A percentile compares a stretch with the other conserved stretches of the same genome.
These are phyloP conservation scores for Salvelinus alpinus DNA, from an alignment of 2,113 vertebrate genomes.

Conservation along the genomic window DNA sequence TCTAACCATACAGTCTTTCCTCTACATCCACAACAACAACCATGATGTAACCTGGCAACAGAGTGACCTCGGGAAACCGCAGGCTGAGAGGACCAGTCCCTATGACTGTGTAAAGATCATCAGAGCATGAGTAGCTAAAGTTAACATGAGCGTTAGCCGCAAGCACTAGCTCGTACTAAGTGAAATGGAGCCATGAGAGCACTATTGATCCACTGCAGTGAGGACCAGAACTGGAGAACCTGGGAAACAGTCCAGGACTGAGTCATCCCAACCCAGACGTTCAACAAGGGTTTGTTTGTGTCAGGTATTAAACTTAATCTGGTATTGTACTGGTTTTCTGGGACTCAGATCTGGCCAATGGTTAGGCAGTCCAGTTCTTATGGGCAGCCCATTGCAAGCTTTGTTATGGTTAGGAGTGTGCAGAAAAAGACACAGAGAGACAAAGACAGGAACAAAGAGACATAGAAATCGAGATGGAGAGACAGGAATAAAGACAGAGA, in stretches of 20 bases:
- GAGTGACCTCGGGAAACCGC: neutral
- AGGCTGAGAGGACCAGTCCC: neutral
- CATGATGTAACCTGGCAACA: neutral
- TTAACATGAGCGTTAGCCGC: neutral
- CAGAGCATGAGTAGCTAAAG: neutral
- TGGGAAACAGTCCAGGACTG: neutral
- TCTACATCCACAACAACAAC: neutral
- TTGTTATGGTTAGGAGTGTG: too few species aligned
- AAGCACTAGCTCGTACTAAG: neutral
- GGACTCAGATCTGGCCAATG: too few species aligned
- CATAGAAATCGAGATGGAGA: neutral
- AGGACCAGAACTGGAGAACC: neutral
- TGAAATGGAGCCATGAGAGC: neutral
- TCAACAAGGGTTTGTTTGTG: too few species aligned
- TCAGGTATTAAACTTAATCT: too few species aligned
- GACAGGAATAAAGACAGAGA: neutral
- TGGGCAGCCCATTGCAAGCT: neutral
- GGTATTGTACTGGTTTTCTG: too few species aligned
- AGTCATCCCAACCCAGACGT: neutral
- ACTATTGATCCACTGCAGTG: neutral
- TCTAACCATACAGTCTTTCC: neutral
- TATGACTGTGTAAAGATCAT: neutral
- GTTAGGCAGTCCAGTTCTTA: neutral
- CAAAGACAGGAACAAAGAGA: neutral
- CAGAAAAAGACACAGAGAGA: neutral